Base-by-base conservation (phyloP, 2,888 invertebrate species). In the Sphaerophoria taeniata region DNA sequence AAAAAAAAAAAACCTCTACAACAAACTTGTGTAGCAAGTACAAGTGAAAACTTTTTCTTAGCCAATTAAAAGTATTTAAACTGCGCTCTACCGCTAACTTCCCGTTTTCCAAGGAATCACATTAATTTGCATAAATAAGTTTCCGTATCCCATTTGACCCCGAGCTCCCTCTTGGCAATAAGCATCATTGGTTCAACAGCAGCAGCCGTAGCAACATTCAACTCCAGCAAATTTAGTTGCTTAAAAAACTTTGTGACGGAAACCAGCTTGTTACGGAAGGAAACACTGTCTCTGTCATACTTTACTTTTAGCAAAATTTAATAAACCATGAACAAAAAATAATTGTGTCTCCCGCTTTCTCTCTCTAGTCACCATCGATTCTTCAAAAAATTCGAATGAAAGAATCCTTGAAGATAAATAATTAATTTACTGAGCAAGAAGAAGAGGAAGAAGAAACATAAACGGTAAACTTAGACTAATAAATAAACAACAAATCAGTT, bases 51-150 rank as follows among this genome's bases (percentile, higher is more conserved):
- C 47, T 63, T 73, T 79, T 65, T 39, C 34, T 24, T 24, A 1
- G 36, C 55, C 74, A 79, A 79, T 79, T 79, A 73, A 73, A 73
- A 73, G 79, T 67, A 73, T 79, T 79, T 79, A 67, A 79, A 79
- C 73, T 79, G 60, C 55, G 11, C 47, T 63, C 34, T 16, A 71
- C 43, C 71, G 51, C 36, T 45, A 81, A 63, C 63, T n/a, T 65
- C 47, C 58, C 58, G 60, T 39, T 51, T 56, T 9, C 7, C 39
- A 67, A n/a, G 60, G 55, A 76, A 71, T 76, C 65, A 53, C 72
- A 63, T 58, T 78, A 72, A 72, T 60, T 72, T 72, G 49, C 53
- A 47, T 78, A 75, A 75, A 81, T 75, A 63, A 63, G 63, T 58
- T 65, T 67, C 65, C 24, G 24, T 24, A 24, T 24, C 24, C 24